Base-by-base conservation (phyloP, 30 jellyfish, hydroid and myxozoan genomes). In the Pseudorhiza aurosa region DNA sequence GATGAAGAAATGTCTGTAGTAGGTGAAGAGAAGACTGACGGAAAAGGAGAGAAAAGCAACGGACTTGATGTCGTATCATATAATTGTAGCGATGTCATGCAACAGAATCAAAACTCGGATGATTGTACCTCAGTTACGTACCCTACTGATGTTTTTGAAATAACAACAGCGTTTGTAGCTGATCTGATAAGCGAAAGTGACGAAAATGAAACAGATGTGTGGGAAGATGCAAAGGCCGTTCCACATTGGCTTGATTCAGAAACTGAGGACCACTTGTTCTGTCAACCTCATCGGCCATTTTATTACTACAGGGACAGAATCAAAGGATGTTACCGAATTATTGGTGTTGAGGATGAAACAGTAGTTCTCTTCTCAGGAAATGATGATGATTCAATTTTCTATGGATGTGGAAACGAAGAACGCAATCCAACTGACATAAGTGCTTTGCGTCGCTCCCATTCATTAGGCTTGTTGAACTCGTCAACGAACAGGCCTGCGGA, bases 341-440 rank as follows among this genome's bases (percentile, higher is more conserved):
- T 94, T 10, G 97, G 99, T 10, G 99, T 94, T 9, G 99, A 94
- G 56, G 99, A 94, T 77, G 99, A 94, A 67, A 87, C 99, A 7
- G 99, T 94, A 11, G 87, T 94, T 15, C 73, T 94, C 25, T 94
- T 94, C 64, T 94, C 99, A 24, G 99, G 97, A n/a, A 94, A 94
- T 30, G 99, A 94, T 51, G 99, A 94, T 72, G 99, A 94, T 58
- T 88, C 97, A 25, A 87, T 94, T 53, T 94, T 94, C 77, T 94
- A 94, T 57, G 74, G 90, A 18, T 79, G 85, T 26, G 95, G 72
- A 37, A 56, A 50, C 6, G 82, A 42, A 49, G 77, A 74, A 37
- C 42, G 69, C 51, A 36, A 75, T 15, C 36, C 42, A 9, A 39
- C 68, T 4, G 80, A 59, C 68, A 45, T 63, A 11, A 89, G 79